These are phyloP conservation scores for Epicampocera succincta DNA, from an alignment of 2,888 invertebrate species.

Conservation along the genomic window DNA sequence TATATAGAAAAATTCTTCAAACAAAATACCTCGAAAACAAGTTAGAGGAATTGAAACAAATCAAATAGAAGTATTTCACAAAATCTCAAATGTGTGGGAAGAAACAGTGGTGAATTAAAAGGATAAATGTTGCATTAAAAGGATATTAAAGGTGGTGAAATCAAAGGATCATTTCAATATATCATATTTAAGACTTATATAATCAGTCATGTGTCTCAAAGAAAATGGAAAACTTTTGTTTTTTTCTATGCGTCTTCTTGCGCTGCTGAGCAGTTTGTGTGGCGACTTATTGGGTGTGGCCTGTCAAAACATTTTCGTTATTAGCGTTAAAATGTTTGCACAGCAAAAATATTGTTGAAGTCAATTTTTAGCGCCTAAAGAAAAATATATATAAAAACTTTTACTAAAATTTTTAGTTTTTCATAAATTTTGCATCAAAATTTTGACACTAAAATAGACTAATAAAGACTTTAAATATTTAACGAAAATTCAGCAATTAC, in stretches of 20 bases:
- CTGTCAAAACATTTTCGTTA: constrained; percentile 33
- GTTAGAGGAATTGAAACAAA: constrained; percentile 27
- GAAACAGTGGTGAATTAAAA: constrained; percentile 37
- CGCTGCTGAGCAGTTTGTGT: not conserved
- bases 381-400: too few relatives aligned
- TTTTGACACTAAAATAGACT: too few relatives aligned
- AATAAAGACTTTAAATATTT: too few relatives aligned
- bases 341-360: not conserved
- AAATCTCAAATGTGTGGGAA: constrained; percentile 12
- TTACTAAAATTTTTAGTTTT: too few relatives aligned
- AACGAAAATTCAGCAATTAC: too few relatives aligned
- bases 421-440: too few relatives aligned
- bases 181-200: constrained; percentile 11
- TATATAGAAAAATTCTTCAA: not conserved
- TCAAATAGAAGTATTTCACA: not conserved
- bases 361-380: too few relatives aligned
- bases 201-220: constrained; percentile 1
- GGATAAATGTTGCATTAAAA: constrained; percentile 45
- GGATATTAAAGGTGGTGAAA: constrained; percentile 46
- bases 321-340: not conserved
- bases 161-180: not conserved
- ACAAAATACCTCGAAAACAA: not conserved
- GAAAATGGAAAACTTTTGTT: constrained; percentile 26
- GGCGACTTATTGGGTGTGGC: constrained; percentile 48
- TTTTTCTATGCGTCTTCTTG: constrained; percentile 1